These are phyloP conservation scores for Hemiprocne comata DNA, from an alignment of 2,113 vertebrate genomes.

Conservation along the genomic window DNA sequence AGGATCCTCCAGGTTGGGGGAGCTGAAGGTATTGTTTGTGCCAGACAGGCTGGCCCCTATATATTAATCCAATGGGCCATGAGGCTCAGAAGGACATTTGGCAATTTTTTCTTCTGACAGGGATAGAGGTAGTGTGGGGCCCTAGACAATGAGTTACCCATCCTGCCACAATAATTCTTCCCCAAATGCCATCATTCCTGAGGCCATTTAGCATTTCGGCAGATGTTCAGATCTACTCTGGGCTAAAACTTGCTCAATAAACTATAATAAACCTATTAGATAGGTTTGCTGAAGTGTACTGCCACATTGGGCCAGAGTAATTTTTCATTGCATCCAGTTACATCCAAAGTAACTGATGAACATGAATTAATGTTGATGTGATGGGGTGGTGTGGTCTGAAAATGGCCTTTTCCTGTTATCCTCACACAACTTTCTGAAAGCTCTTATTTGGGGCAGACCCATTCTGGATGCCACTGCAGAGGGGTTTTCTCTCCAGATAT, in stretches of 20 bases:
- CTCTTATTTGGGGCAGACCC: neutral
- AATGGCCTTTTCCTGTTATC: slow-evolving; percentile 41
- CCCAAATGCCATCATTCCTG: slow-evolving; percentile 26
- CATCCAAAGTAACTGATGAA: neutral
- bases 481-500: neutral
- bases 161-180: slow-evolving; percentile 52
- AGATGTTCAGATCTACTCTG: slow-evolving; percentile 28
- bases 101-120: slow-evolving; percentile 59
- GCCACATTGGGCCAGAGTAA: slow-evolving; percentile 22
- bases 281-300: slow-evolving; percentile 56
- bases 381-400: neutral
- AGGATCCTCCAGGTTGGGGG: neutral
- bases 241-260: slow-evolving; percentile 52
- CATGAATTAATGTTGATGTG: slow-evolving; percentile 43
- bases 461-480: neutral
- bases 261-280: slow-evolving; percentile 65
- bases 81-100: slow-evolving; percentile 35
- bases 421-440: neutral
- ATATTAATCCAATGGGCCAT: slow-evolving; percentile 24
- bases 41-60: neutral
- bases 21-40: neutral
- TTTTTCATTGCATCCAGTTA: slow-evolving; percentile 35
- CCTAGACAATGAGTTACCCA: slow-evolving; percentile 28
- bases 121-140: neutral
- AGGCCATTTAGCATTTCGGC: slow-evolving; percentile 27